These are phyloP conservation scores for Octodon degus DNA, from an alignment of 2,113 vertebrate species.

Conservation along the genomic window DNA sequence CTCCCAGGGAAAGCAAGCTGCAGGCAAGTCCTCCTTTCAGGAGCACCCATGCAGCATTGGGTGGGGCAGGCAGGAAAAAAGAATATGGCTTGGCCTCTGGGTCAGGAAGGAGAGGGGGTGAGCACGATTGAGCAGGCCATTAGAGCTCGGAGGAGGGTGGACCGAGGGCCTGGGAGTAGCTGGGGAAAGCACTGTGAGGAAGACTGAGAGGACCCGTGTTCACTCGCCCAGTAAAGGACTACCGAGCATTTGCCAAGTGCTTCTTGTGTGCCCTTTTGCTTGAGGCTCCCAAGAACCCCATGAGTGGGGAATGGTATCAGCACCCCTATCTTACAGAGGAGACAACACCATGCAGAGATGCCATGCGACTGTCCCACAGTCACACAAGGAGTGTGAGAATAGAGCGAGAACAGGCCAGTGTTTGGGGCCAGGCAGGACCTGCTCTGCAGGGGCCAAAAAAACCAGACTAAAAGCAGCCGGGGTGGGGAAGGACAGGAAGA, in stretches of 20 bases:
- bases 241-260: background rate
- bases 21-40: background rate
- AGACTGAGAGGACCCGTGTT: background rate
- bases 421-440: background rate
- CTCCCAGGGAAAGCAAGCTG: background rate
- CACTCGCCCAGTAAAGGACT: background rate
- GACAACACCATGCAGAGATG: background rate
- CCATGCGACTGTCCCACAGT: background rate
- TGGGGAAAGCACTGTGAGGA: background rate
- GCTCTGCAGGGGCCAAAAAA: background rate
- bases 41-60: rapidly evolving
- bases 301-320: background rate
- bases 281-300: background rate
- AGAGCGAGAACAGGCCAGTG: background rate
- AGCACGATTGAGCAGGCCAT: background rate
- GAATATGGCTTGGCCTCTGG: background rate
- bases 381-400: background rate
- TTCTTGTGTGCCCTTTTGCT: background rate
- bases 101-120: background rate
- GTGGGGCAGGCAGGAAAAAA: background rate
- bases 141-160: background rate
- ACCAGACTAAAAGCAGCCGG: background rate
- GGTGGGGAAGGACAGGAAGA: background rate
- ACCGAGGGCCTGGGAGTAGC: too few relatives aligned
- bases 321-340: background rate